Evolutionary conservation across 1,140 invertebrate genomes (phyloP).

Genomic region (Bombus ignitus): DNA sequence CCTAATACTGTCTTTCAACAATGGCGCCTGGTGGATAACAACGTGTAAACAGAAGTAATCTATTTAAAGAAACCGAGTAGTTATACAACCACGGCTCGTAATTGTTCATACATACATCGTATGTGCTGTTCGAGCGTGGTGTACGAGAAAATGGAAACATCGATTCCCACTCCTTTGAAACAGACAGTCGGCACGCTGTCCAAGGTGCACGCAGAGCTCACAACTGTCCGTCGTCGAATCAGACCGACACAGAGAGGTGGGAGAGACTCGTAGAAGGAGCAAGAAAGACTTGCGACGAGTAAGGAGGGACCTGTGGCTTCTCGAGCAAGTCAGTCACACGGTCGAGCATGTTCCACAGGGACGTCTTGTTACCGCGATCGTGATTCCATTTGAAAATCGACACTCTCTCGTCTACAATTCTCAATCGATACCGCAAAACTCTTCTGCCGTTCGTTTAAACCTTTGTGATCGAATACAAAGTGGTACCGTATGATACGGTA

Average conservation of each 20-base stretch:
- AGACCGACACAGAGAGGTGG: slow-evolving; percentile 44
- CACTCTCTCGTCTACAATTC: neutral
- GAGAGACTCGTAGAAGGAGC: slow-evolving; percentile 44
- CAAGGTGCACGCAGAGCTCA: slow-evolving; percentile 53
- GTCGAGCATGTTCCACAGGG: slow-evolving; percentile 60
- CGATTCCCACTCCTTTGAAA: slow-evolving; percentile 43
- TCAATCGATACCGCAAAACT: neutral
- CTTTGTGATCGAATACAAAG: neutral
- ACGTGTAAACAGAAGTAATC: neutral
- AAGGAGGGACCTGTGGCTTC: slow-evolving; percentile 61
- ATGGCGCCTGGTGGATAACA: neutral
- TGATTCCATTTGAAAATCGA: slow-evolving; percentile 8
- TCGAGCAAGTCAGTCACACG: slow-evolving; percentile 65
- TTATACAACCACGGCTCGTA: neutral
- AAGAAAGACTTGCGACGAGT: slow-evolving; percentile 54
- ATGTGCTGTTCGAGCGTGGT: no score
- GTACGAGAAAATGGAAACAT: neutral
- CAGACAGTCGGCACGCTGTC: slow-evolving; percentile 55
- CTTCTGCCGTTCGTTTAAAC: neutral
- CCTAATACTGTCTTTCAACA: neutral
- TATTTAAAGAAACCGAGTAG: neutral
- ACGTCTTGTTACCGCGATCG: slow-evolving; percentile 49
- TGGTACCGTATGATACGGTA: neutral
- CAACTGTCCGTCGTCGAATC: slow-evolving; percentile 46
- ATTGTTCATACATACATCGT: neutral